Percentiles rank a stretch among this genome's conserved stretches.
Conservation (phyloP, 2,888 invertebrate genomes). For the Dinocampus coccinellae region DNA sequence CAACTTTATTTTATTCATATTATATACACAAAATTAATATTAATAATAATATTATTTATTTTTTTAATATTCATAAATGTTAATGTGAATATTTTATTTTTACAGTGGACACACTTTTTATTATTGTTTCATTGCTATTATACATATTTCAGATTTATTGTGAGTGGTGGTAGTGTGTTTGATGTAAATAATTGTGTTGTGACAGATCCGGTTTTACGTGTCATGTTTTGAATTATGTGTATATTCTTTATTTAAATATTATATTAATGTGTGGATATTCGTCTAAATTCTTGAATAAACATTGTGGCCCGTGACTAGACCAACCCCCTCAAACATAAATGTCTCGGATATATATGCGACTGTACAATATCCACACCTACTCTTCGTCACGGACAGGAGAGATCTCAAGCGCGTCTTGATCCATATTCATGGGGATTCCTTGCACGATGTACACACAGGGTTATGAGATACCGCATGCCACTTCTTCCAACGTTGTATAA, state of each 20-base stretch:
- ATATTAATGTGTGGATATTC: too few species aligned
- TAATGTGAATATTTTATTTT: too few species aligned
- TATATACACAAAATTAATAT: not conserved
- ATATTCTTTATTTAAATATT: too few species aligned
- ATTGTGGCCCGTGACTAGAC: constrained; percentile 31
- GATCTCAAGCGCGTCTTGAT: constrained; percentile 35
- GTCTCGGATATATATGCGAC: not conserved
- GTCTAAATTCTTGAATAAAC: constrained; percentile 57
- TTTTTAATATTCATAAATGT: too few species aligned
- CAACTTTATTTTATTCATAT: not conserved
- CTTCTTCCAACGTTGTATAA: not conserved
- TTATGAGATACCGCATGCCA: constrained; percentile 13
- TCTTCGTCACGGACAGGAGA: not conserved
- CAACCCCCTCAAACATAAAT: not conserved
- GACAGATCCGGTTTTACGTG: too few species aligned
- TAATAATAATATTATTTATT: not conserved
- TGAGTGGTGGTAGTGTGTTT: too few species aligned
- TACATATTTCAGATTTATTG: too few species aligned
- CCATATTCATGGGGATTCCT: constrained; percentile 34
- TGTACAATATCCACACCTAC: not conserved
- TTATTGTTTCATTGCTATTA: too few species aligned
- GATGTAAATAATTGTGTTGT: too few species aligned
- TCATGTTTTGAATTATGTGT: too few species aligned
- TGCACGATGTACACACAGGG: constrained; percentile 22
- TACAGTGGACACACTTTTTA: too few species aligned